Conservation (phyloP, 2,113 vertebrate genomes). For the Tamias sibiricus region DNA sequence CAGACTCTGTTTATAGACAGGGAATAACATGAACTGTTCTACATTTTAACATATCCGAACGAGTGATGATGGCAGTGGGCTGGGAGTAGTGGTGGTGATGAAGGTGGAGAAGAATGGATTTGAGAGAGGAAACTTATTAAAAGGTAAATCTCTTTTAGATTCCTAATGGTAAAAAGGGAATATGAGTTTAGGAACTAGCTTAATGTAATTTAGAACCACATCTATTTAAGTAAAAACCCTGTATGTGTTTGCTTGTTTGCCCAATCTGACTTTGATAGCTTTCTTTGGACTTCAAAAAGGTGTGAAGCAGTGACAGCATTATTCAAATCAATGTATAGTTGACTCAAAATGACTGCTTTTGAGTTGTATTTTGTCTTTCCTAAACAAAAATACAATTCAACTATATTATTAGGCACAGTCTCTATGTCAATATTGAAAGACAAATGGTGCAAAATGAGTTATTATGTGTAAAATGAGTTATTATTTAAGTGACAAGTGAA, state of each 20-base stretch:
- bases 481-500: not conserved
- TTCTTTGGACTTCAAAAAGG: not conserved
- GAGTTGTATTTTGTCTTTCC: not conserved
- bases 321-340: not conserved
- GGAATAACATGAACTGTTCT: not conserved
- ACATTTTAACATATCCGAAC: not conserved
- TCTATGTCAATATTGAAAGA: not conserved
- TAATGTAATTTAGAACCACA: not conserved
- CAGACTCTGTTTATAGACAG: not conserved
- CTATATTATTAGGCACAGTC: not conserved
- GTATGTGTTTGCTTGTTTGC: not conserved
- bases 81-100: not conserved
- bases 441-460: no score
- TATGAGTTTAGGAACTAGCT: not conserved
- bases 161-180: not conserved
- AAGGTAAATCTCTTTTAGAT: not conserved
- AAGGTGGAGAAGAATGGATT: not conserved
- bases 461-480: not conserved
- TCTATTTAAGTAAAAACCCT: not conserved
- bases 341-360: not conserved
- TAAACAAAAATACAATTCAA: not conserved
- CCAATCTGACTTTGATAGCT: not conserved
- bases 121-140: not conserved
- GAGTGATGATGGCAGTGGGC: not conserved
- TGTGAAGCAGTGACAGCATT: not conserved